Evolutionary conservation across 2,113 vertebrate species (phyloP).

Genomic region (Clarias gariepinus): DNA sequence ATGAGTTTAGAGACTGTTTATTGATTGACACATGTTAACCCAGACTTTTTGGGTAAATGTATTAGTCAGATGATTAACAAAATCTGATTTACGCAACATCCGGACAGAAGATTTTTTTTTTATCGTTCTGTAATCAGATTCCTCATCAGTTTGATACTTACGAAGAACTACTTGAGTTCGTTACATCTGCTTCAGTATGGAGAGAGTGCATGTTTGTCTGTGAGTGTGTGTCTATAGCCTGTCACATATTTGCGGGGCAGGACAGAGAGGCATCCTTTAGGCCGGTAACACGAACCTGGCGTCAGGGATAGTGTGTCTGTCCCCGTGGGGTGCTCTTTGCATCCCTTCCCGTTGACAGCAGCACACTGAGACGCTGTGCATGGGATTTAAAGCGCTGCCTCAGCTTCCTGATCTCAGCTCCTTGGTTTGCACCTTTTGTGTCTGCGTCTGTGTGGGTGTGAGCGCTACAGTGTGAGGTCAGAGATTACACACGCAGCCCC

Average conservation of each 20-base stretch:
- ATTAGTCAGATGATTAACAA: not conserved
- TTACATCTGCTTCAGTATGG: not conserved
- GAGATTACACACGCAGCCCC: slow-evolving; percentile 10
- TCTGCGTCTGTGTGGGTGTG: not conserved
- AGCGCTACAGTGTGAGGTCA: slow-evolving; percentile 16
- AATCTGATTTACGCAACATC: not conserved
- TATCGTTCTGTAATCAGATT: not conserved
- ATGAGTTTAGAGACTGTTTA: not conserved
- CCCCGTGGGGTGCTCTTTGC: slow-evolving; percentile 6
- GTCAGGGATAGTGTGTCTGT: slow-evolving; percentile 41
- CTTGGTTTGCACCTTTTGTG: not conserved
- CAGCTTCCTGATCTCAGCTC: slow-evolving; percentile 28
- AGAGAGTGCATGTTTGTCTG: not conserved
- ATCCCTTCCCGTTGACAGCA: slow-evolving; percentile 40
- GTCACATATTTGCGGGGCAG: slow-evolving; percentile 3
- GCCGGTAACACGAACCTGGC: slow-evolving; percentile 39
- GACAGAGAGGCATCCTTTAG: slow-evolving; percentile 16
- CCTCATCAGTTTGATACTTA: not conserved
- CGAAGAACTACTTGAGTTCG: not conserved
- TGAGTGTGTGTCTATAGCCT: not conserved
- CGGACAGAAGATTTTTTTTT: not conserved
- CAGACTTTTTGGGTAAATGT: not conserved
- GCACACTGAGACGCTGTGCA: slow-evolving; percentile 43
- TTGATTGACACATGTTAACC: not conserved
- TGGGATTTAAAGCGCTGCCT: slow-evolving; percentile 26